Percentiles rank a stretch among this genome's conserved stretches.
Conservation (phyloP, 64 coral and sea anemone species). For the Montipora cactus region DNA sequence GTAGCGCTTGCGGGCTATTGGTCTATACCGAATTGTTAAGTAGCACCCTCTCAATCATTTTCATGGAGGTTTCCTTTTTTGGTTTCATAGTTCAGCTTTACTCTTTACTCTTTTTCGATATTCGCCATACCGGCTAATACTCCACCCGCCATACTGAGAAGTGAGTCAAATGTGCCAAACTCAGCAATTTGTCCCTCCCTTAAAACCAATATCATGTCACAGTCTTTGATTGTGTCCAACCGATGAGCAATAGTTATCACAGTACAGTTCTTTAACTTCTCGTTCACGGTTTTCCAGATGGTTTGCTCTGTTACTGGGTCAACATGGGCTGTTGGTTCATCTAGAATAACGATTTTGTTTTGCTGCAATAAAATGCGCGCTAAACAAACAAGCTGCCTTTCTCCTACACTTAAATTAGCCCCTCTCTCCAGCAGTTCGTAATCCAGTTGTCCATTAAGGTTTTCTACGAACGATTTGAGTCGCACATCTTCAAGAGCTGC, state of each 20-base stretch:
- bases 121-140: neutral
- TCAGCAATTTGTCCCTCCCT: slow-evolving; percentile 22
- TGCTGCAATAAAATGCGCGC: slow-evolving; percentile 13
- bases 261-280: slow-evolving; percentile 45
- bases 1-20: too few relatives aligned
- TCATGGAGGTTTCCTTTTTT: too few relatives aligned
- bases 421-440: slow-evolving; percentile 11
- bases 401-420: slow-evolving; percentile 15
- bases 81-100: too few relatives aligned
- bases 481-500: slow-evolving; percentile 8
- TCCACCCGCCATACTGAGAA: neutral
- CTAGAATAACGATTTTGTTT: slow-evolving; percentile 23
- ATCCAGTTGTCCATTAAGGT: slow-evolving; percentile 3
- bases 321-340: slow-evolving; percentile 4
- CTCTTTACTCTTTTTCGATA: neutral
- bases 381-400: slow-evolving; percentile 36
- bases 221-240: slow-evolving; percentile 42
- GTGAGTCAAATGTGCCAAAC: slow-evolving; percentile 18
- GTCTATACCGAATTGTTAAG: too few relatives aligned
- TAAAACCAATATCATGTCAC: slow-evolving; percentile 29
- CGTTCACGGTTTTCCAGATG: slow-evolving; percentile 22
- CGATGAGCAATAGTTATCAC: slow-evolving; percentile 27
- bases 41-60: too few relatives aligned
- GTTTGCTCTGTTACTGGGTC: slow-evolving; percentile 35
- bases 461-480: slow-evolving; percentile 5